Percentiles rank a stretch among this genome's conserved stretches.
These are phyloP conservation scores for Tricholauxania praeusta DNA, from an alignment of 2,888 invertebrate genomes.

Conservation along the genomic window DNA sequence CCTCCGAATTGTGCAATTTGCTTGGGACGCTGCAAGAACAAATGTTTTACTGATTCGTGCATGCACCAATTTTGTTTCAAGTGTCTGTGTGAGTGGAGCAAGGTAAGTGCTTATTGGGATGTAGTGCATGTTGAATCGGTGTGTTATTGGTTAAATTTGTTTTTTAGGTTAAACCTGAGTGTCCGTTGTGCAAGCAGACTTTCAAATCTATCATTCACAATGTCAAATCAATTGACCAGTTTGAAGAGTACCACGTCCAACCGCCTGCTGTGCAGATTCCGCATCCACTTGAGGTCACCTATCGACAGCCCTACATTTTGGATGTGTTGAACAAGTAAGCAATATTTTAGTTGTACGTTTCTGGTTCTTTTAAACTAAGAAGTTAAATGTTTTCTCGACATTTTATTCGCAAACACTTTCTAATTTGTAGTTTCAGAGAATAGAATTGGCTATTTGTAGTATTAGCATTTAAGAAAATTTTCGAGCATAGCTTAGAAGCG, in stretches of 20 bases:
- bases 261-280: constrained; percentile 52
- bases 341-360: constrained; percentile 13
- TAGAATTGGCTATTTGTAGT: no score
- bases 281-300: constrained; percentile 48
- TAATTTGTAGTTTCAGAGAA: no score
- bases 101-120: constrained; percentile 70
- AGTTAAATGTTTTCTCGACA: no score
- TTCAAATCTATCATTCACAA: constrained; percentile 94
- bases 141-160: constrained; percentile 28
- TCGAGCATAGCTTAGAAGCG: no score
- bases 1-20: constrained; percentile 95
- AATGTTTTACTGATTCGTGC: constrained; percentile 92
- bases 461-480: no score
- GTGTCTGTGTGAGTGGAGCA: constrained; percentile 94
- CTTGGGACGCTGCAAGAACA: constrained; percentile 85
- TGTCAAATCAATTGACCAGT: constrained; percentile 87
- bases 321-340: constrained; percentile 18
- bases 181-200: constrained; percentile 92
- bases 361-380: constrained; percentile 25
- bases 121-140: constrained; percentile 34
- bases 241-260: constrained; percentile 82
- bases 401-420: no score
- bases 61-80: constrained; percentile 95
- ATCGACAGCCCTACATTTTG: constrained; percentile 22
- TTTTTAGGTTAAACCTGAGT: constrained; percentile 86